Evolutionary conservation across 1,140 invertebrate genomes (phyloP).

Genomic region (Drosophila carrolli): DNA sequence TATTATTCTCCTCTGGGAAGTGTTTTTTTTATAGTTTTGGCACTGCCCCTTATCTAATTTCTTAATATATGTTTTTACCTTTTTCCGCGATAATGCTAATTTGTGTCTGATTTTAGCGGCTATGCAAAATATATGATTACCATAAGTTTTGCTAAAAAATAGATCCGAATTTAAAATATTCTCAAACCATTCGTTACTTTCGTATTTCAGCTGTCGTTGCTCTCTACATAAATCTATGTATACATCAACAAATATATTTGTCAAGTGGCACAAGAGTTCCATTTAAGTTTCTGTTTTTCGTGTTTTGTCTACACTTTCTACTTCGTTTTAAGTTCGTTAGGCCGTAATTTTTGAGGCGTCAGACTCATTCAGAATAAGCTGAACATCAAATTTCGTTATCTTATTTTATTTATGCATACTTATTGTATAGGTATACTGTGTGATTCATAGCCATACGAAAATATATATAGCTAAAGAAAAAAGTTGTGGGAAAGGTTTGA

Average conservation of each 20-base stretch:
- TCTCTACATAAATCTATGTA: conserved; percentile 38
- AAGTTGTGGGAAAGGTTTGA: conserved; percentile 13
- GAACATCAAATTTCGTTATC: conserved; percentile 13
- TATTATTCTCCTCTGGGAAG: conserved; percentile 14
- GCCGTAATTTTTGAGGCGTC: conserved; percentile 49
- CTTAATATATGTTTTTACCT: conserved; percentile 16
- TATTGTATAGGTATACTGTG: conserved; percentile 20
- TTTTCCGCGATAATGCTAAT: conserved; percentile 42
- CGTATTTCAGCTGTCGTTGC: conserved; percentile 71
- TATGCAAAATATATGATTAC: conserved; percentile 62
- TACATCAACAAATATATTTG: conserved; percentile 41
- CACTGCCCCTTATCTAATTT: conserved; percentile 33
- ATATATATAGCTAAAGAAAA: conserved; percentile 23
- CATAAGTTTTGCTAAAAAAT: conserved; percentile 50
- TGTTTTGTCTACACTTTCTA: conserved; percentile 28
- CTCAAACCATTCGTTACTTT: conserved; percentile 71
- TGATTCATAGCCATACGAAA: conserved; percentile 35
- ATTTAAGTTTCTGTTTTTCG: conserved; percentile 40
- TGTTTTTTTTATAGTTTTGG: conserved; percentile 47
- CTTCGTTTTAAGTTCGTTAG: conserved; percentile 60
- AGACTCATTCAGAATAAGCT: conserved; percentile 52
- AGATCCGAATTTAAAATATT: conserved; percentile 45
- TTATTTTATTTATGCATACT: conserved; percentile 14
- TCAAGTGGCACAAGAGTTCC: conserved; percentile 72
- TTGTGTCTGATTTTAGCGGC: conserved; percentile 71